Conservation (phyloP, 2,797 vertebrate genomes). For the Eulemur rubriventer region DNA sequence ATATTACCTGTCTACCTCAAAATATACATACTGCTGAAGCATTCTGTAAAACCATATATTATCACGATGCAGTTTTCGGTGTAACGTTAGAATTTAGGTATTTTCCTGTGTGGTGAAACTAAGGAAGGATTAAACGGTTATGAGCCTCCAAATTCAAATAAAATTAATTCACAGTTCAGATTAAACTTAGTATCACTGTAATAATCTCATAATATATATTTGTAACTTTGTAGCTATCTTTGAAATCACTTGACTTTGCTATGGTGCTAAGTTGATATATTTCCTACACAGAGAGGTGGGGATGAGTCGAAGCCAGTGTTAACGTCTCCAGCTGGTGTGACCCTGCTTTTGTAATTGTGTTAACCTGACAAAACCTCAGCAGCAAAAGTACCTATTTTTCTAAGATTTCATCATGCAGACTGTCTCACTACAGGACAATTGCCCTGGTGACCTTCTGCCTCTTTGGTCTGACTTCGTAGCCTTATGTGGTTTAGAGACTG, state of each 20-base stretch:
- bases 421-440: constrained; percentile 53
- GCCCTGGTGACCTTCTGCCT: constrained; percentile 49
- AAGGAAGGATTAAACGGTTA: constrained; percentile 64
- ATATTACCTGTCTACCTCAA: constrained; percentile 85
- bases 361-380: constrained; percentile 76
- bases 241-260: constrained; percentile 85
- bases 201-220: constrained; percentile 51
- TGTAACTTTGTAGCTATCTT: constrained; percentile 78
- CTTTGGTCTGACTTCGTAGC: constrained; percentile 60
- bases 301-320: constrained; percentile 58
- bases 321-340: constrained; percentile 44
- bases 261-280: constrained; percentile 85
- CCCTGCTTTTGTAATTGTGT: constrained; percentile 73
- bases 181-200: constrained; percentile 51
- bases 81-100: constrained; percentile 44
- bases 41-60: constrained; percentile 36
- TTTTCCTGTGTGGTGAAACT: constrained; percentile 64
- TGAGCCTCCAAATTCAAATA: constrained; percentile 33
- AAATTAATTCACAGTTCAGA: constrained; percentile 57
- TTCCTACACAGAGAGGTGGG: constrained; percentile 57
- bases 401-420: constrained; percentile 64
- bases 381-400: constrained; percentile 79
- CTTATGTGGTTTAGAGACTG: constrained; percentile 64
- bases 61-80: constrained; percentile 42
- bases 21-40: constrained; percentile 74